Conservation (phyloP, 2,888 invertebrate species). For the Dynastes maya region DNA sequence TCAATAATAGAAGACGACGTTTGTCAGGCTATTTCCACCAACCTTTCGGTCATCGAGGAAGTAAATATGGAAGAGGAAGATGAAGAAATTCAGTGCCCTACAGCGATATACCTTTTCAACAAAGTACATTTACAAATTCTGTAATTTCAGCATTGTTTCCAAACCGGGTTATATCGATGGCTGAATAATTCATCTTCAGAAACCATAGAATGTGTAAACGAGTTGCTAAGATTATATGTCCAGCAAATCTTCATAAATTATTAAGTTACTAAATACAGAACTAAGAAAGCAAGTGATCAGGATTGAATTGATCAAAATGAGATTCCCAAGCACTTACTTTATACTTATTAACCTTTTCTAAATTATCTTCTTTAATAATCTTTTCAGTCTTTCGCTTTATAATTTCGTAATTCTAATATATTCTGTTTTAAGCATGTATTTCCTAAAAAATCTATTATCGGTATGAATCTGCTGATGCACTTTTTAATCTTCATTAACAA, state of each 20-base stretch:
- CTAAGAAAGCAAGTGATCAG: conserved; percentile 66
- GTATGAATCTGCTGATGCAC: too few species aligned
- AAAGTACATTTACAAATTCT: conserved; percentile 75
- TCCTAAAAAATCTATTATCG: conserved; percentile 73
- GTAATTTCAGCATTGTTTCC: conserved; percentile 84
- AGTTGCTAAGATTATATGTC: conserved; percentile 77
- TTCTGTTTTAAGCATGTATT: conserved; percentile 77
- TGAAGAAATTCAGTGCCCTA: too few species aligned
- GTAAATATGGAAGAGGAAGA: too few species aligned
- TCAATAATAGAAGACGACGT: too few species aligned
- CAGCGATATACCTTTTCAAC: background rate
- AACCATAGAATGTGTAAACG: conserved; percentile 79
- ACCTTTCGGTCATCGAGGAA: too few species aligned
- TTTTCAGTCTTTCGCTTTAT: conserved; percentile 73
- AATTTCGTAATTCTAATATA: conserved; percentile 82
- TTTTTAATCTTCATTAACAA: too few species aligned
- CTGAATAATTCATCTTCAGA: conserved; percentile 79
- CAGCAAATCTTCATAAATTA: conserved; percentile 76
- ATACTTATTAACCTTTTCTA: conserved; percentile 75
- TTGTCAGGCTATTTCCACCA: too few species aligned
- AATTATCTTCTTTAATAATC: conserved; percentile 76
- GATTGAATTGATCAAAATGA: conserved; percentile 43
- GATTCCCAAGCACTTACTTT: conserved; percentile 65
- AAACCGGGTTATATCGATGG: conserved; percentile 77
- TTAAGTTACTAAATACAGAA: conserved; percentile 78